Conservation (phyloP, 2,797 vertebrate species). For the Xiphophorus birchmanni region DNA sequence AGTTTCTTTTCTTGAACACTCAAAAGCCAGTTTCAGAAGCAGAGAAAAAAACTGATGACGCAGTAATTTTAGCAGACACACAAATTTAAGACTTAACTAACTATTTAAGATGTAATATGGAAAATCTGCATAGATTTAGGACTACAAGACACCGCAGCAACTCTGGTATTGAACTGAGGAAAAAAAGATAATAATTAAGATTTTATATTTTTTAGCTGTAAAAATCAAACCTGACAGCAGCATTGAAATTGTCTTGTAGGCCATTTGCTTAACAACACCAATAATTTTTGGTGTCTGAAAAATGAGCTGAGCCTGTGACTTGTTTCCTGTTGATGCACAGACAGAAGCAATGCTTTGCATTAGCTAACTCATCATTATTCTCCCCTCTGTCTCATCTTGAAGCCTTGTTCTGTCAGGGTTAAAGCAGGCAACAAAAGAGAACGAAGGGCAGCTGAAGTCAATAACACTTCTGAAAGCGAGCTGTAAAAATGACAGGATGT, state of each 20-base stretch:
- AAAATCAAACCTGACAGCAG: background rate
- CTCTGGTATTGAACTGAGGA: background rate
- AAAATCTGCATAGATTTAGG: background rate
- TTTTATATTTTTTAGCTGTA: background rate
- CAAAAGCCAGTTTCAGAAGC: background rate
- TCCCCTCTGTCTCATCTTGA: slow-evolving; percentile 25
- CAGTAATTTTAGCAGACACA: background rate
- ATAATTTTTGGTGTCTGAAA: background rate
- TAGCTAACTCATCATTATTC: slow-evolving; percentile 40
- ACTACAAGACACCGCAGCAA: background rate
- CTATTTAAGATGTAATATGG: background rate
- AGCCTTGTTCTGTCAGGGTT: slow-evolving; percentile 9
- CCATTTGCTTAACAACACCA: background rate
- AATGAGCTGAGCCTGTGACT: no score
- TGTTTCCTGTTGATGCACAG: background rate
- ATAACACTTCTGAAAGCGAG: slow-evolving; percentile 42
- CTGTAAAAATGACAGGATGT: slow-evolving; percentile 50
- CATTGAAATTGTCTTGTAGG: background rate
- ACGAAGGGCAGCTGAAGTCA: slow-evolving; percentile 31
- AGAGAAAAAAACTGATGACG: background rate
- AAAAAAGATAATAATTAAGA: background rate
- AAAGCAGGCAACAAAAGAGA: slow-evolving; percentile 18
- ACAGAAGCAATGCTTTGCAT: slow-evolving; percentile 16
- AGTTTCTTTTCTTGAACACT: background rate
- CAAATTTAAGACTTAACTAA: background rate